Base-by-base conservation (phyloP, 2,888 invertebrate species). In the Listrodromus nycthemerus region DNA sequence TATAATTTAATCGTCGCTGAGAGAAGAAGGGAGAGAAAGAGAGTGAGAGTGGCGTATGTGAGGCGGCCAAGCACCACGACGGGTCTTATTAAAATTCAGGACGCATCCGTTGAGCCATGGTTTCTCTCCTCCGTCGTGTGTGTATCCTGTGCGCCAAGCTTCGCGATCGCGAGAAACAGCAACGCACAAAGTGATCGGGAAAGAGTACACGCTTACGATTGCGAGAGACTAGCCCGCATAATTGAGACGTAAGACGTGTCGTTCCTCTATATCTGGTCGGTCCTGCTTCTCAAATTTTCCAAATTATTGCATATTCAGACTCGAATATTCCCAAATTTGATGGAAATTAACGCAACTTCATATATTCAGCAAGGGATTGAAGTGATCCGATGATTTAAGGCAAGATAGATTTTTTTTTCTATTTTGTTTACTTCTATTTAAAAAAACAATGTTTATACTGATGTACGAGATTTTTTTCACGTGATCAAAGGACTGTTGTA, bases 1-100 rank as follows among this genome's bases (percentile, higher is more conserved):
- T 84, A 86, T 84, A 80, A 86, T 86, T 85, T 85, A 86, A 85
- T 86, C 85, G 84, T 78, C 78, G 78, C 65, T 65, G 67, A 55
- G 67, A 27, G 58, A 61, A 61, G 24, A 33, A 30, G 65, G 75
- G n/a, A 19, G 10, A 19, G 78, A 65, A 52, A 61, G 77, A 37
- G 76, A 58, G 71, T 48, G 24, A 48, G 73, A 66, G 76, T 30
- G n/a, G 45, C 10, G 58, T 61, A 71, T 33, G 50, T 55, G 37
- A 58, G 55, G 21, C 76, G 21, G 52, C 61, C 69, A 52, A 65
- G 70, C 41, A 69, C 45, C 75, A 30, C 50, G 73, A 74, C 67
- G 80, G 69, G 55, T 70, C 81, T 81, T 84, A 81, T 84, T 84
- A 84, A 84, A 84, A 84, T 81, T 84, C 78, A 84, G 70, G 70